A percentile compares a stretch with the other conserved stretches of the same genome.
Evolutionary conservation across 2,888 invertebrate genomes (phyloP).

Genomic region (Monopis laevigella): DNA sequence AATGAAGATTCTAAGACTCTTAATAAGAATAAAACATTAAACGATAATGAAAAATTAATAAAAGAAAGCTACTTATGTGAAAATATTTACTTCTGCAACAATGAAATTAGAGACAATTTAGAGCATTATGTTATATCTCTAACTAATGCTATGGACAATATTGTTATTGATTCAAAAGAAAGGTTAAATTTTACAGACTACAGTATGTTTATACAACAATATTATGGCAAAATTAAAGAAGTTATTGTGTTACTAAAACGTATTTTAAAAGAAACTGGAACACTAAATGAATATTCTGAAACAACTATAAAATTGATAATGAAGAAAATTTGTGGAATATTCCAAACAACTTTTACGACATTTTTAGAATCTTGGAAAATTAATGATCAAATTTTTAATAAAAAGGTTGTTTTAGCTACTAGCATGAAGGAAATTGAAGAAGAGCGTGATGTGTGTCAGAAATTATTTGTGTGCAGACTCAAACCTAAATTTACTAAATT

Average conservation of each 20-base stretch:
- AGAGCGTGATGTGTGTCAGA: constrained; percentile 31
- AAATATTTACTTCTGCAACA: constrained; percentile 32
- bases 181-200: neutral
- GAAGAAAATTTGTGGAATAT: constrained; percentile 37
- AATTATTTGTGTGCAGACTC: constrained; percentile 31
- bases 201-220: too few species aligned
- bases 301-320: constrained; percentile 19
- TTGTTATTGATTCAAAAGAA: constrained; percentile 21
- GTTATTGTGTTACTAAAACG: neutral
- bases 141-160: constrained; percentile 28
- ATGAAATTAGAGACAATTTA: constrained; percentile 25
- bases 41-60: neutral
- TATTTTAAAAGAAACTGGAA: neutral
- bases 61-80: constrained; percentile 25
- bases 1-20: constrained; percentile 6
- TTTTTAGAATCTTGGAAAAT: constrained; percentile 19
- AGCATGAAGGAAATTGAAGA: constrained; percentile 33
- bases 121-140: constrained; percentile 34
- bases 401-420: constrained; percentile 26
- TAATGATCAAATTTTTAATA: constrained; percentile 18
- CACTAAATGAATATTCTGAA: neutral
- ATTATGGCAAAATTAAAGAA: neutral
- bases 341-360: constrained; percentile 29
- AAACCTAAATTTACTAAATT: constrained; percentile 30
- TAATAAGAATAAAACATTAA: neutral